These are phyloP conservation scores for Heliconius ethilla DNA, from an alignment of 2,888 invertebrate genomes.

Conservation along the genomic window DNA sequence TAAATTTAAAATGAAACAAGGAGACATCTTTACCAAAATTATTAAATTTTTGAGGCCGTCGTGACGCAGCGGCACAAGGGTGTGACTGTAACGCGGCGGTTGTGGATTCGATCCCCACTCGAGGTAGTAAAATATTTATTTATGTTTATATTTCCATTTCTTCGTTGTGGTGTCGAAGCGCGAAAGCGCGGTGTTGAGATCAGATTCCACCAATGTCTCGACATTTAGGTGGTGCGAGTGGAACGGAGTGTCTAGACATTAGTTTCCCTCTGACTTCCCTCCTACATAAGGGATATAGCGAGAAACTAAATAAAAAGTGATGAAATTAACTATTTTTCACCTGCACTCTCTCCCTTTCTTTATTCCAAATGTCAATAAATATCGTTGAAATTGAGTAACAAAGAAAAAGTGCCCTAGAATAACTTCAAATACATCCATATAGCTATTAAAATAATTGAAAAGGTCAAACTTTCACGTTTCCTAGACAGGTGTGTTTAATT, in stretches of 20 bases:
- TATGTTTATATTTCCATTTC: too few species aligned
- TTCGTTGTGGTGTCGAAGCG: too few species aligned
- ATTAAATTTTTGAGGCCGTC: not conserved
- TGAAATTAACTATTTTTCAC: not conserved
- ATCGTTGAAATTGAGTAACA: not conserved
- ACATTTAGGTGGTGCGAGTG: too few species aligned
- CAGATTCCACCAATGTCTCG: too few species aligned
- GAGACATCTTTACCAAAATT: not conserved
- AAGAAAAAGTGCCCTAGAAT: not conserved
- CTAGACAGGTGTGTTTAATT: not conserved
- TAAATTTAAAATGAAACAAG: not conserved
- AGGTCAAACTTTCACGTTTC: slow-evolving; percentile 8
- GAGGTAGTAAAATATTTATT: too few species aligned
- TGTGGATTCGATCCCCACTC: too few species aligned
- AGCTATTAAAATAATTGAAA: slow-evolving; percentile 8
- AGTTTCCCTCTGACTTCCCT: not conserved
- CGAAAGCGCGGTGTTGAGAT: too few species aligned
- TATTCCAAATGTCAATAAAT: slow-evolving; percentile 15
- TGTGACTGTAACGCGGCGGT: too few species aligned
- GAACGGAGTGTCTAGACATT: too few species aligned
- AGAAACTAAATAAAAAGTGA: not conserved
- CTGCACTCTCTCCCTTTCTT: not conserved
- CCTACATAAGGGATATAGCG: too few species aligned
- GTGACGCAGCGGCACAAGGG: not conserved
- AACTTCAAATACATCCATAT: not conserved